Base-by-base conservation (phyloP, 2,888 invertebrate genomes). In the Meiosimyza decipiens region DNA sequence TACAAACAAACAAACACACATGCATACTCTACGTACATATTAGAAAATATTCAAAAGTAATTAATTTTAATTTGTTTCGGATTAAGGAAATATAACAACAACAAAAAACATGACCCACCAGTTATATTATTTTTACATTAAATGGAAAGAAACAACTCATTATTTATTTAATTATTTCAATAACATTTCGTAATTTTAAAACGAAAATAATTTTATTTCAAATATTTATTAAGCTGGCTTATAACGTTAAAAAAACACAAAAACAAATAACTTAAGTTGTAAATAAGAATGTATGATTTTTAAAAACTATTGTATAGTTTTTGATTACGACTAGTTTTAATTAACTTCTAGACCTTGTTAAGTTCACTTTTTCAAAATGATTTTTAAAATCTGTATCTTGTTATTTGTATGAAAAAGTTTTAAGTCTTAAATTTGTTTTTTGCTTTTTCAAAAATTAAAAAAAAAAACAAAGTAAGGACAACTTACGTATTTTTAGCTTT, bases 51-150 rank as follows among this genome's bases (percentile, higher is more conserved):
- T 40, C 11, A 60, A 50, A 63, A 47, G 16, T 18, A 63, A 16
- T 40, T 63, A 47, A 16, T 47, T 28, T 47, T 63, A 63, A 63
- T 47, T 63, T 47, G 40, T 40, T 40, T 40, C 9, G 40, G 1
- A 40, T 9, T 40, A 62, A 13, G 15, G 3, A 16, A 63, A 63
- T 40, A 63, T 47, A 28, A 60, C 60, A 59, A 51, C 51, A n/a
- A 33, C 18, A 62, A 28, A 33, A 65, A 66, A 66, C 28, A 52
- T 16, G 33, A 76, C 77, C 77, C 77, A 77, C 77, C 77, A 77
- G 77, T 78, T 76, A 76, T 74, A 76, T 77, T 75, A 65, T 57
- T 52, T 52, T 68, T 69, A 57, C 16, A 22, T 47, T 63, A 59
- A 59, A 52, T 52, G 22, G 15, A 59, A 60, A 28, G 22, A 49